Percentiles rank a stretch among this genome's conserved stretches.
Conservation (phyloP, 1,140 invertebrate genomes). For the Camponotus vicinus region DNA sequence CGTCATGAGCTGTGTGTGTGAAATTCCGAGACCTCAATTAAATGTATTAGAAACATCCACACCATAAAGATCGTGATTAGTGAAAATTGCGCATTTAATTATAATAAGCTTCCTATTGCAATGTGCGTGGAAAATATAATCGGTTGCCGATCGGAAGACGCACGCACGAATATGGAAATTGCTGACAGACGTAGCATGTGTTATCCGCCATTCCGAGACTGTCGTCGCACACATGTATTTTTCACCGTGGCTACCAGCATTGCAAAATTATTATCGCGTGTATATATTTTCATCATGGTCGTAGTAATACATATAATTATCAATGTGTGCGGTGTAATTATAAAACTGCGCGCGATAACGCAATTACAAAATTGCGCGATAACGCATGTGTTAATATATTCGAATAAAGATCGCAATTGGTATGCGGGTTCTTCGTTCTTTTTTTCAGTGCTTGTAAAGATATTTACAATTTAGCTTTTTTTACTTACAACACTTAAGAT, state of each 20-base stretch:
- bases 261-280: conserved; percentile 51
- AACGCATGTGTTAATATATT: conserved; percentile 49
- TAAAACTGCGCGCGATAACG: conserved; percentile 12
- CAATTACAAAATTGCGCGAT: conserved; percentile 46
- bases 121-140: not conserved
- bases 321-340: conserved; percentile 32
- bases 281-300: not conserved
- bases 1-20: too few species aligned
- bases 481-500: too few species aligned
- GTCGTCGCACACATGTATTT: not conserved
- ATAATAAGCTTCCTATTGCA: not conserved
- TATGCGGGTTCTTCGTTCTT: not conserved
- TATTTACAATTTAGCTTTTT: not conserved
- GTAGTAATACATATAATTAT: not conserved
- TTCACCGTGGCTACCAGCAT: not conserved
- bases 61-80: not conserved
- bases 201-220: conserved; percentile 13
- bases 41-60: too few species aligned
- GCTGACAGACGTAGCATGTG: not conserved
- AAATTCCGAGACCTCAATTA: not conserved
- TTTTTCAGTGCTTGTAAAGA: conserved; percentile 17
- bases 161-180: conserved; percentile 21
- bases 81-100: conserved; percentile 7
- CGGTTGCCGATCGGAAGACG: not conserved
- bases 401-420: conserved; percentile 24